Base-by-base conservation (phyloP, 2,113 vertebrate species). In the Oenanthe oenanthe region DNA sequence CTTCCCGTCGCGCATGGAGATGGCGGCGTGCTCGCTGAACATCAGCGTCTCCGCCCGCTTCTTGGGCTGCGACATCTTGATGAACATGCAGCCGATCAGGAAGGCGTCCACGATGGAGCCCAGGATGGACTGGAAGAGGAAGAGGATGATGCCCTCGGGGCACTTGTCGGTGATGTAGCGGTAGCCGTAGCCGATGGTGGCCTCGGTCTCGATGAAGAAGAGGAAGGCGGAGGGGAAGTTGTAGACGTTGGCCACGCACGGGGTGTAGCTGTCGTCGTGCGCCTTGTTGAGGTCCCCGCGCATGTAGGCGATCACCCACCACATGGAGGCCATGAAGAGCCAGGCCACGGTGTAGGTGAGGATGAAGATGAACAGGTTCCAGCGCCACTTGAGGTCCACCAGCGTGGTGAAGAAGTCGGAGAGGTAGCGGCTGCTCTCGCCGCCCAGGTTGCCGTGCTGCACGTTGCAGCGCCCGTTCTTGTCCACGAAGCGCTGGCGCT, bases 61-160 rank as follows among this genome's bases (percentile, higher is more conserved):
- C 98, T 99, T 99, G 95, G 99, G 99, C 97, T 99, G 99, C 32
- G 99, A 99, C 99, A 99, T 99, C 98, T 99, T 99, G 97, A 99
- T 99, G 95, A 99, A 99, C 99, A 99, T 99, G 97, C 99, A 99
- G 96, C 99, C 99, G 85, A 99, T 99, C 95, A 99, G 97, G 96
- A 99, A 99, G 72, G 99, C 99, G 85, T 99, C 99, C 92, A 99
- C 99, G 91, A 99, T 99, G 96, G 99, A 99, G 85, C 99, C 99
- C 34, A 99, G 98, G 97, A 99, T 99, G 92, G 99, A 99, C 97
- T 99, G 99, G 97, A 99, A 99, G 84, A 99, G 98, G 97, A 99
- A 99, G 74, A 99, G 98, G 93, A 99, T 99, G 97, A 99, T 99
- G 88, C 99, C 99, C 97, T 99, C 99, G 25, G 99, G 99, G 96